A percentile compares a stretch with the other conserved stretches of the same genome.
phyloP scores from a whole-genome alignment of 2,113 vertebrate genomes.

The Mellivora capensis region DNA sequence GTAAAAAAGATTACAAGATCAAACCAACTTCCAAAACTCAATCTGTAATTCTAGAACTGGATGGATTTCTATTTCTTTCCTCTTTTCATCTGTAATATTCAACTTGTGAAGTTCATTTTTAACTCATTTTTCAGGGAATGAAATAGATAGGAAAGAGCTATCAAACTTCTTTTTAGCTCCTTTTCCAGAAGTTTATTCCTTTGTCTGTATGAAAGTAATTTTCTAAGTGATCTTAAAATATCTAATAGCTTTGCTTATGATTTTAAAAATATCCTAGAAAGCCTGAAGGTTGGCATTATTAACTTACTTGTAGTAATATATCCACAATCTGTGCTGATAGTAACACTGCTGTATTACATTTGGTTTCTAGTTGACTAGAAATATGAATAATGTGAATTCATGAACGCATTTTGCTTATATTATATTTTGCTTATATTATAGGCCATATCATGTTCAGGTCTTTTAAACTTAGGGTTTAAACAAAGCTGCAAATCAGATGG shows the following conservation, averaged over 20 bases:
- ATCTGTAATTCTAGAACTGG: conserved; percentile 75
- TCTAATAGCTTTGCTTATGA: neutral
- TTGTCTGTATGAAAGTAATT: neutral
- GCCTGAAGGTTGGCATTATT: neutral
- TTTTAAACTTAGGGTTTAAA: neutral
- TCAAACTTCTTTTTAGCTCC: neutral
- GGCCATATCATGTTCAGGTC: neutral
- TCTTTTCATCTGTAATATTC: neutral
- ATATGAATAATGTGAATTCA: neutral
- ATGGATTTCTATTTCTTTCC: conserved; percentile 17
- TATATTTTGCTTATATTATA: neutral
- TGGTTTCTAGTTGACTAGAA: neutral
- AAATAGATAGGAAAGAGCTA: conserved; percentile 33
- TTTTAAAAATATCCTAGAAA: neutral
- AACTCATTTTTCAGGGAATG: conserved; percentile 2
- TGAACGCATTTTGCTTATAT: neutral
- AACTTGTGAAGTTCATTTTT: neutral
- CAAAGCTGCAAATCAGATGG: neutral
- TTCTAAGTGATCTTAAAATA: neutral
- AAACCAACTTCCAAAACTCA: conserved; percentile 84
- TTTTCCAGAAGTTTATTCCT: conserved; percentile 1
- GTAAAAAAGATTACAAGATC: conserved; percentile 79
- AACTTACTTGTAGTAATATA: neutral
- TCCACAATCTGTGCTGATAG: neutral
- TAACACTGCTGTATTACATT: neutral